Evolutionary conservation across 2,113 vertebrate species (phyloP).

Genomic region (Zosterops pallidus): DNA sequence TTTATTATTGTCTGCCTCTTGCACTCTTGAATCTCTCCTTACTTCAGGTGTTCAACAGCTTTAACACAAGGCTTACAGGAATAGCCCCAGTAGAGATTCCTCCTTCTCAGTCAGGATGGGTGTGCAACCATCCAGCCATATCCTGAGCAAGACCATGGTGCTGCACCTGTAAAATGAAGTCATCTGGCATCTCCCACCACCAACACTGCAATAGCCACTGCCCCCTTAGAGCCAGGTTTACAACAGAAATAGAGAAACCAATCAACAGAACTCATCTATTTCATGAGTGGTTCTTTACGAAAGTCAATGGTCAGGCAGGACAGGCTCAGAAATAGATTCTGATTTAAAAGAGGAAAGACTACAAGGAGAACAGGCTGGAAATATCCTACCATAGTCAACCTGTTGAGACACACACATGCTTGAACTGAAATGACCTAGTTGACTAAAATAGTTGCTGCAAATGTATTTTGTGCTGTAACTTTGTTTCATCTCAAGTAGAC

Average conservation of each 20-base stretch:
- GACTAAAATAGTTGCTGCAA: background rate
- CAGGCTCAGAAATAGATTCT: background rate
- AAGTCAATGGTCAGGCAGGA: background rate
- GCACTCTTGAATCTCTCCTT: background rate
- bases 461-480: background rate
- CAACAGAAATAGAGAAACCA: background rate
- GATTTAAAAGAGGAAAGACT: background rate
- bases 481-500: background rate
- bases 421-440: background rate
- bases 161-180: background rate
- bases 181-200: background rate
- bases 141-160: background rate
- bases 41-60: background rate
- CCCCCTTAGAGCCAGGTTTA: background rate
- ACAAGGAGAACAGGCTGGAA: background rate
- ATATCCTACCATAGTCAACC: background rate
- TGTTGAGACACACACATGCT: background rate
- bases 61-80: background rate
- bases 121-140: background rate
- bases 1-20: background rate
- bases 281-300: background rate
- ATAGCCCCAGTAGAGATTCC: background rate
- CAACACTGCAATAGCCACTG: background rate
- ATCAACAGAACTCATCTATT: background rate
- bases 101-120: background rate